Base-by-base conservation (phyloP, 2,113 vertebrate species). In the Entelurus aequoreus region DNA sequence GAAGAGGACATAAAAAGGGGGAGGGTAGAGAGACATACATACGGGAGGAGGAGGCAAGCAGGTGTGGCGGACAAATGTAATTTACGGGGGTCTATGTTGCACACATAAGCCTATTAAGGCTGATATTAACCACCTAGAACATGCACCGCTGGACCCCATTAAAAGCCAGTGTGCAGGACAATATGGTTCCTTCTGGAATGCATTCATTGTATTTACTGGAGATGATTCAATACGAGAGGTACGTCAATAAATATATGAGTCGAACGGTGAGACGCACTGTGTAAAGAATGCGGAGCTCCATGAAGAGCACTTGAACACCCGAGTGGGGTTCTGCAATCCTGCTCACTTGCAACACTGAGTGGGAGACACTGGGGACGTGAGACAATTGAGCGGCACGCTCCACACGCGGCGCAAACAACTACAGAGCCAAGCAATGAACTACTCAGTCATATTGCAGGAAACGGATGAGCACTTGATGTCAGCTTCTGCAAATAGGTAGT, bases 51-150 rank as follows among this genome's bases (percentile, higher is more conserved):
- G 79, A 73, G 69, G 80, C 62, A 60, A 71, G 72, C 73, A 80
- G 76, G 82, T 75, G 73, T 71, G 78, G 69, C 71, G 59, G 78
- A 86, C 86, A 87, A 84, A 89, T 76, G 55, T 36, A 79, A 88
- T 87, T 84, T 86, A 85, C n/a, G 16, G 82, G 40, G 76, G 56
- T 79, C 62, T 47, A 19, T 42, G 58, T 83, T 56, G 81, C 54
- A 57, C 82, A 90, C 85, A 90, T 91, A 91, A 89, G 82, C 83
- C 86, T 83, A 84, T 90, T 86, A 90, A 42, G 82, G 75, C 40
- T 80, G 77, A 87, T 85, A 89, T 87, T 88, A 86, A 78, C 69
- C 52, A 68, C 79, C 84, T 86, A 86, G 87, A 89, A 89, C 65
- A 75, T 75, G 81, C 86, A 75, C 77, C 58, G 11, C 76, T 67